phyloP scores from a whole-genome alignment of 2,113 vertebrate genomes.

The Felis catus region F.catus_Fca126_mat1.0 CM031424.1:25035001-25035500 shows the following conservation, averaged over 20 bases:
- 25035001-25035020: constrained; percentile 32
- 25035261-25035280: constrained; percentile 44
- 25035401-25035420: background rate
- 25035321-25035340: constrained; percentile 45
- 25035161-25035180: background rate
- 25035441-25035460: background rate
- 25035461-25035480: background rate
- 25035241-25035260: constrained; percentile 23
- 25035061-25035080: background rate
- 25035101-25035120: background rate
- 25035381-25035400: constrained; percentile 16
- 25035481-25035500: background rate
- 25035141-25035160: background rate
- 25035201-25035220: background rate
- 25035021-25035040: constrained; percentile 15
- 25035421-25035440: background rate
- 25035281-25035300: constrained; percentile 30
- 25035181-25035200: background rate
- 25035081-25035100: constrained; percentile 7
- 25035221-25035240: constrained; percentile 12
- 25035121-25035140: background rate
- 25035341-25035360: background rate
- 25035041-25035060: constrained; percentile 6
- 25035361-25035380: background rate
- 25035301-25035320: constrained; percentile 1